phyloP scores from a whole-genome alignment of 1,140 invertebrate species.

The Philotrypesis tridentata region DNA sequence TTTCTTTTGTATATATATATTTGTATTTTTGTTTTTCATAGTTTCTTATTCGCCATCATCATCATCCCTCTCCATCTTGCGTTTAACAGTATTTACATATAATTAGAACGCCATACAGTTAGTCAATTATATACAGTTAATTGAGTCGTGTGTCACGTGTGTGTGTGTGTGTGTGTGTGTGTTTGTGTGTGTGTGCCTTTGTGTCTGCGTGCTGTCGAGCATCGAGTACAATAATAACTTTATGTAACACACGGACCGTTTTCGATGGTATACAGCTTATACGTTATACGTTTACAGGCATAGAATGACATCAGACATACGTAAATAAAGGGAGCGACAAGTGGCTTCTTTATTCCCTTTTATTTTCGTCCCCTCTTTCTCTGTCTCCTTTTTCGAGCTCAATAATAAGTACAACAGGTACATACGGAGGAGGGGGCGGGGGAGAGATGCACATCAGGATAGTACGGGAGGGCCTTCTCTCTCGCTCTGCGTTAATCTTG shows the following conservation, averaged over 20 bases:
- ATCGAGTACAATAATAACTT: too few species aligned
- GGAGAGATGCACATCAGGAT: background rate
- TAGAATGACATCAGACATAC: slow-evolving; percentile 16
- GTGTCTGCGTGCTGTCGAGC: too few species aligned
- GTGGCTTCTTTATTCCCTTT: background rate
- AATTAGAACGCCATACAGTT: slow-evolving; percentile 61
- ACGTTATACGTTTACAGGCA: slow-evolving; percentile 17
- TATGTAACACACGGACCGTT: slow-evolving; percentile 54
- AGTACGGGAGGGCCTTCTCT: background rate
- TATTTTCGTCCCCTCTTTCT: background rate
- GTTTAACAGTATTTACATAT: slow-evolving; percentile 68
- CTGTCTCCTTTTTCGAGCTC: background rate
- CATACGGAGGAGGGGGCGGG: background rate
- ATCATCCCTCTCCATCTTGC: background rate
- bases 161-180: too few species aligned
- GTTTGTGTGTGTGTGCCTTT: too few species aligned
- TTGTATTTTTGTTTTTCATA: slow-evolving; percentile 60
- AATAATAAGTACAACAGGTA: background rate
- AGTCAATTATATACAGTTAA: slow-evolving; percentile 67
- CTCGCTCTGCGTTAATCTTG: background rate
- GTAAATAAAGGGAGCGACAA: slow-evolving; percentile 11
- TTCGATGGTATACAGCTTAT: background rate
- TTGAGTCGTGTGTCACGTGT: too few species aligned
- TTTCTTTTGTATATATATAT: slow-evolving; percentile 57
- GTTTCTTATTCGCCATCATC: slow-evolving; percentile 53